Base-by-base conservation (phyloP, 2,888 invertebrate genomes). In the Drosophila formosana region DNA sequence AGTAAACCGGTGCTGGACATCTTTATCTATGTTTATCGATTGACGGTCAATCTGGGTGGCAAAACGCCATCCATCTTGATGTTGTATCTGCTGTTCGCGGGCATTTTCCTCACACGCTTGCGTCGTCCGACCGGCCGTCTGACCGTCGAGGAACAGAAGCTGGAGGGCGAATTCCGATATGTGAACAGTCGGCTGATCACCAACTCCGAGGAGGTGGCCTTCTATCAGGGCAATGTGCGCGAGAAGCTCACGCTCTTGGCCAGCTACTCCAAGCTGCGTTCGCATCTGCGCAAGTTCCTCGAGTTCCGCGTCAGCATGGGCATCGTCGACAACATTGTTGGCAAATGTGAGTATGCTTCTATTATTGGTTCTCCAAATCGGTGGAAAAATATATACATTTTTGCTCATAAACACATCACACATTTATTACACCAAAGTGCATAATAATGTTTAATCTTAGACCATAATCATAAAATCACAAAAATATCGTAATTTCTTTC, bases 91-190 rank as follows among this genome's bases (percentile, higher is more conserved):
- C 92, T 98, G 0, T 91, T 97, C 25, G 97, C 98, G 53, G 99
- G 99, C 60, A 93, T 96, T 3, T 93, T 98, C 70, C 93, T 99
- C 61, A 98, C 99, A 0, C 95, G 96, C 88, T 93, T 98, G 61
- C 94, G 99, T 75, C 95, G 96, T 82, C 99, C 99, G 0, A 96
- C 98, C 71, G 98, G 97, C 8, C 91, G 91, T 26, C 94, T 99
- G 93, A 99, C 99, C 0, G 97, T 98, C 0, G 95, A 95, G 70
- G 99, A 99, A 92, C 99, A 99, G 92, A 97, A 97, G 91, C 93
- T 99, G n/a, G 99, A 99, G 93, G 99, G 99, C 58, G 99, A 99
- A 94, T 99, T 98, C 93, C 95, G 99, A 91, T 99, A 98, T 90
- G 98, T 99, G 34, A 98, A 99, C 92, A 97, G 99, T 2, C 94